Percentiles rank a stretch among this genome's conserved stretches.
phyloP scores from a whole-genome alignment of 1,140 invertebrate species.

The Pomacea maculata region DNA sequence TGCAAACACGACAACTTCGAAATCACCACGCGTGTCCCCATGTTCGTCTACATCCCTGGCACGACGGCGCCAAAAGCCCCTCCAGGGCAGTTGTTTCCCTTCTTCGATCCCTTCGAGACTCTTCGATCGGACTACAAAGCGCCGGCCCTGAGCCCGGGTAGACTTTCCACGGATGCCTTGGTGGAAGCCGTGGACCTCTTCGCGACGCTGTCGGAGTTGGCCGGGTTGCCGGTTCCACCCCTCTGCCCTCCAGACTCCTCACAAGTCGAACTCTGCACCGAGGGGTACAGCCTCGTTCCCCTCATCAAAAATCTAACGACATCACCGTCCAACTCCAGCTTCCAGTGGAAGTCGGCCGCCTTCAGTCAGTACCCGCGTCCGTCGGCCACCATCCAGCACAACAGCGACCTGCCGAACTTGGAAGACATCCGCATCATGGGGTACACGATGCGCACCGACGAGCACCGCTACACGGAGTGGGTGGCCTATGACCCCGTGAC shows the following conservation, averaged over 20 bases:
- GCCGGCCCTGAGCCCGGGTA: background rate
- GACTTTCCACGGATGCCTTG: conserved; percentile 49
- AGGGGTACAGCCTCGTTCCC: conserved; percentile 76
- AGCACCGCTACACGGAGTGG: conserved; percentile 84
- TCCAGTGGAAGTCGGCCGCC: conserved; percentile 64
- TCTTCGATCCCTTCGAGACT: background rate
- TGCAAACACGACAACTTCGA: conserved; percentile 46
- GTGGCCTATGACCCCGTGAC: conserved; percentile 63
- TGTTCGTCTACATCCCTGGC: conserved; percentile 39
- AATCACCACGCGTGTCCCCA: conserved; percentile 38
- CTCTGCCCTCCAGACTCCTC: conserved; percentile 68
- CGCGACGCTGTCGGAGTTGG: conserved; percentile 81
- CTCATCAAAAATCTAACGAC: conserved; percentile 42
- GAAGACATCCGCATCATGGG: conserved; percentile 87
- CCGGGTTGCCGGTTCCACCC: conserved; percentile 69
- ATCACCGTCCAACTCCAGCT: background rate
- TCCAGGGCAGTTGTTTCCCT: background rate
- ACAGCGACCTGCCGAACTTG: conserved; percentile 81
- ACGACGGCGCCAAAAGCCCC: conserved; percentile 11
- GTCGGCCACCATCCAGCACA: conserved; percentile 73
- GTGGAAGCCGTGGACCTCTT: conserved; percentile 87
- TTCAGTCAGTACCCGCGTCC: conserved; percentile 88
- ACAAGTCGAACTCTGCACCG: conserved; percentile 71
- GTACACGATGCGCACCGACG: conserved; percentile 74
- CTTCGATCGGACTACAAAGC: background rate